Evolutionary conservation across 2,888 invertebrate species (phyloP), one percentile per base, ranked within the genome.

Genomic region (Tenthredo mesomela): DNA sequence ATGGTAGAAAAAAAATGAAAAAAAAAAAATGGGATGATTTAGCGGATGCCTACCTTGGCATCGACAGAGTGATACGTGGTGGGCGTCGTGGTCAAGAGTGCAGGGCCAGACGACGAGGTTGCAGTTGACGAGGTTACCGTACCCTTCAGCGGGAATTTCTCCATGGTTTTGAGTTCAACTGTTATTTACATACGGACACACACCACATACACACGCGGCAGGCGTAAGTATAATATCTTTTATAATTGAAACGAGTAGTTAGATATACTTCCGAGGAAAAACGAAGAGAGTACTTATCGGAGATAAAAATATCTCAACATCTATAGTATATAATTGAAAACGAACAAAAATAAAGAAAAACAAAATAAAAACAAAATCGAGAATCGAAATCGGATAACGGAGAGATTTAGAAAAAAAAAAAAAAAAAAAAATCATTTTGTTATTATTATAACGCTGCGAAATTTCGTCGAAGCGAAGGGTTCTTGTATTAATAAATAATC

Each of bases 131-230:
- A 82, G 47, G 82, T 50, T 47, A 82, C 65, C 86, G 92, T 92
- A 88, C 95, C 95, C 93, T 95, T 96, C 92, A 96, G 93, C 92
- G 96, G 96, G 94, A 95, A 96, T 94, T 95, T 96, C 95, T 96
- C 96, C 96, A 96, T 96, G 90, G 92, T 90, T 93, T 92, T 87
- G 88, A 90, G 88, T 88, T 88, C 88, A 91, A 91, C 92, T 91
- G 87, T 67, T 25, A 33, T 67, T 33, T 61, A 61, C 12, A 61
- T 61, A 54, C 54, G n/a, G n/a, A n/a, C 54, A 25, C 61, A n/a
- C 37, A 33, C 33, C 54, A 54, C 54, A 54, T n/a, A 25, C 61
- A 61, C 25, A 25, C 25, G 21, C 61, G 25, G 6, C 21, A 25
- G 12, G 61, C 25, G 25, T 61, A 12, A 61, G 61, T 71, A 33